Base-by-base conservation (phyloP, 2,888 invertebrate species). In the Drosophila mercatorum region DNA sequence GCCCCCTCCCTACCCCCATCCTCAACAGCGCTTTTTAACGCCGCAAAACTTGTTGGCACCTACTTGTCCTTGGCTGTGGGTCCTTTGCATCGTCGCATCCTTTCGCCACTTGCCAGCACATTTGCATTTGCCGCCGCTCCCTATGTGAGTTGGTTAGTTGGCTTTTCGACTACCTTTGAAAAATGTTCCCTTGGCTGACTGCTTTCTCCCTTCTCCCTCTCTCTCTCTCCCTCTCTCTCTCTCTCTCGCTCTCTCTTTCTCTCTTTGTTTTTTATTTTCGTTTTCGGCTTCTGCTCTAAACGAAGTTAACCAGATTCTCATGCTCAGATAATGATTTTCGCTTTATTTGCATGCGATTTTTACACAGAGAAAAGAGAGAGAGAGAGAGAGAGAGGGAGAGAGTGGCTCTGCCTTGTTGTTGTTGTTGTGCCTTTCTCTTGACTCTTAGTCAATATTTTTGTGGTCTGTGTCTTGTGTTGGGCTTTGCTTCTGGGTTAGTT, bases 271-370 rank as follows among this genome's bases (percentile, higher is more conserved):
- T 17, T 34, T 55, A 28, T 49, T 22, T 14, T 2, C 2, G 57
- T 36, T 49, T 41, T 52, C 17, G 41, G 40, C 44, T 22, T 55
- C 47, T 51, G 40, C 46, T 63, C 77, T 70, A 83, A 88, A 68
- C 83, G 81, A 83, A 83, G 87, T 78, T 88, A 87, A 89, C 85
- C 89, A 88, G 90, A 85, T 89, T 89, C 85, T 72, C 83, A 77
- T 76, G 83, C 72, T 73, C 71, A 80, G 90, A 85, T 85, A 89
- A 85, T 85, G 88, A 89, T 85, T 85, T 89, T 85, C 77, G 80
- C 80, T 85, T 89, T 85, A 89, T 85, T 89, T 89, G 88, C 85
- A 87, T 88, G 72, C 67, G 28, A 53, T 52, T 72, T 80, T 63
- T 77, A 41, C 28, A 22, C 22, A 22, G 3, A 31, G 31, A 31